Evolutionary conservation across 2,888 invertebrate genomes (phyloP).

Genomic region (Pseudoips prasinana): DNA sequence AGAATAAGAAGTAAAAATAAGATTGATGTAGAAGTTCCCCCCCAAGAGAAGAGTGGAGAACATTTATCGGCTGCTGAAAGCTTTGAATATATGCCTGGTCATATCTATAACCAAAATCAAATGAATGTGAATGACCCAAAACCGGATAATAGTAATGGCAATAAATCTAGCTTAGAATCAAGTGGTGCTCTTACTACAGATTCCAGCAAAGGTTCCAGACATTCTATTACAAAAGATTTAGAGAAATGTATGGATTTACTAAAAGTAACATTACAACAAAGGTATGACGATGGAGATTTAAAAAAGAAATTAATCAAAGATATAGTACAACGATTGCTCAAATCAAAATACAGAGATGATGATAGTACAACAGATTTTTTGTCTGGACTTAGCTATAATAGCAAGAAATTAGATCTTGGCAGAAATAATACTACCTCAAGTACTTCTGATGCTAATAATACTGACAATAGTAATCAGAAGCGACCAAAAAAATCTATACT

Average conservation of each 20-base stretch:
- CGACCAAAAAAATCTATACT: slow-evolving; percentile 71
- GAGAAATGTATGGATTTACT: slow-evolving; percentile 83
- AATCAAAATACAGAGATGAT: slow-evolving; percentile 83
- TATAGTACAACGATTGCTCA: slow-evolving; percentile 83
- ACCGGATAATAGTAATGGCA: slow-evolving; percentile 43
- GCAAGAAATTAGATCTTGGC: slow-evolving; percentile 45
- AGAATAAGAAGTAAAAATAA: slow-evolving; percentile 44
- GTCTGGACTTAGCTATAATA: slow-evolving; percentile 65
- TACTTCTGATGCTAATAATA: slow-evolving; percentile 64
- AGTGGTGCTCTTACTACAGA: slow-evolving; percentile 64
- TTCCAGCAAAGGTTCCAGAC: slow-evolving; percentile 64
- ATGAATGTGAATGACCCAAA: slow-evolving; percentile 40
- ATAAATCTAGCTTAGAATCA: slow-evolving; percentile 73
- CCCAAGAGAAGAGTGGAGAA: slow-evolving; percentile 55
- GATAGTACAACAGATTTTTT: slow-evolving; percentile 72
- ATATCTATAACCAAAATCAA: slow-evolving; percentile 81
- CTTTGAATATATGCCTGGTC: slow-evolving; percentile 84
- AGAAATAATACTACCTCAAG: slow-evolving; percentile 57
- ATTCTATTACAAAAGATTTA: slow-evolving; percentile 81
- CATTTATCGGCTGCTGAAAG: slow-evolving; percentile 83
- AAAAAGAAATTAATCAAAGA: slow-evolving; percentile 85
- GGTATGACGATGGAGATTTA: slow-evolving; percentile 80
- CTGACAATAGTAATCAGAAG: slow-evolving; percentile 38
- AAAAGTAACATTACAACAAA: slow-evolving; percentile 81
- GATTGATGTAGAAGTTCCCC: slow-evolving; percentile 29